Conservation (phyloP, 2,888 invertebrate genomes). For the Drosophila sordidapex region DNA sequence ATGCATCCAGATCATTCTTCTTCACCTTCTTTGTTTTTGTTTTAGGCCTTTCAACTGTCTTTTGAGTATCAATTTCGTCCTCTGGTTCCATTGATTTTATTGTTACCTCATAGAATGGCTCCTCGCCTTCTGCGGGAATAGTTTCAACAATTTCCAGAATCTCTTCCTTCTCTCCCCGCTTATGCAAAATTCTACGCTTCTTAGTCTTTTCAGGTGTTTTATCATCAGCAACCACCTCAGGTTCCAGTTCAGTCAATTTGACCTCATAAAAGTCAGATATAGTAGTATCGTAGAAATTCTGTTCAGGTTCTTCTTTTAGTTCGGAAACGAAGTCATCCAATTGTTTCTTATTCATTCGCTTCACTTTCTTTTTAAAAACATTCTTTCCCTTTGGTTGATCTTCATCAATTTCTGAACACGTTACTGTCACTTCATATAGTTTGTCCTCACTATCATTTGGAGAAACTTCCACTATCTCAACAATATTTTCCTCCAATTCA, state of each 20-base stretch:
- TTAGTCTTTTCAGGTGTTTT: slow-evolving; percentile 75
- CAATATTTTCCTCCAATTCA: slow-evolving; percentile 84
- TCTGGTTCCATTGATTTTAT: slow-evolving; percentile 83
- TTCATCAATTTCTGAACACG: slow-evolving; percentile 48
- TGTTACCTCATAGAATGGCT: slow-evolving; percentile 85
- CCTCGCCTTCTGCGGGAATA: slow-evolving; percentile 75
- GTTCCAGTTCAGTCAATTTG: slow-evolving; percentile 78
- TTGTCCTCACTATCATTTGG: slow-evolving; percentile 57
- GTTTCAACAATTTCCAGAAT: slow-evolving; percentile 84
- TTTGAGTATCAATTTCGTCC: slow-evolving; percentile 32
- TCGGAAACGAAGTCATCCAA: slow-evolving; percentile 78
- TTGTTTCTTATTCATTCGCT: slow-evolving; percentile 76
- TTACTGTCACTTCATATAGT: slow-evolving; percentile 72
- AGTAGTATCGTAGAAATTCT: slow-evolving; percentile 54
- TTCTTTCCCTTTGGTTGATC: slow-evolving; percentile 49
- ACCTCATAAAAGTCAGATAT: slow-evolving; percentile 74
- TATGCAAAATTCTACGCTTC: slow-evolving; percentile 81
- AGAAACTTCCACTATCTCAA: slow-evolving; percentile 83
- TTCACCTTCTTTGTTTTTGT: slow-evolving; percentile 78
- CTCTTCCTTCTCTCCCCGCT: slow-evolving; percentile 85
- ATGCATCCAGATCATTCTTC: slow-evolving; percentile 83
- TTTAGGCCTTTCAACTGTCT: slow-evolving; percentile 60
- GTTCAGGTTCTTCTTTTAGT: slow-evolving; percentile 72
- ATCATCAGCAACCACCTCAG: slow-evolving; percentile 69
- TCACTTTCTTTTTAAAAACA: slow-evolving; percentile 75